phyloP scores from a whole-genome alignment of 2,888 invertebrate species.

The Merodon equestris region DNA sequence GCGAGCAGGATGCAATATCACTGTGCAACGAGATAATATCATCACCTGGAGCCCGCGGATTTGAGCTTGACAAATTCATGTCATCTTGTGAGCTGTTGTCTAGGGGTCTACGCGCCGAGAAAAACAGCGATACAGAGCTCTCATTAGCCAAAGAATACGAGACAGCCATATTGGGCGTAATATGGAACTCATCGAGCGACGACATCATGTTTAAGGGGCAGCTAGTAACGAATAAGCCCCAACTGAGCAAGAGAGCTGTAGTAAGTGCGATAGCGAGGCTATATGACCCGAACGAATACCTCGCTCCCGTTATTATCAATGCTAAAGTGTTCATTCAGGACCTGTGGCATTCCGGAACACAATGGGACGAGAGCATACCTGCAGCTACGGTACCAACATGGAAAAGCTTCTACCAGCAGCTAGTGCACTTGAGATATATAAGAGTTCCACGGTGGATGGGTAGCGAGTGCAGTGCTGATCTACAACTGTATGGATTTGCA shows the following conservation, averaged over 20 bases:
- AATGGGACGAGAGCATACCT: constrained; percentile 20
- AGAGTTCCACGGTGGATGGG: constrained; percentile 36
- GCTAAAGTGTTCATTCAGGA: constrained; percentile 23
- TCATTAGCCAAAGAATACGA: background rate
- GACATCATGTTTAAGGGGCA: constrained; percentile 7
- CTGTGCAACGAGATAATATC: background rate
- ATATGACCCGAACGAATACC: constrained; percentile 28
- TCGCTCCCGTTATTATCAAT: constrained; percentile 16
- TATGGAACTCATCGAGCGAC: constrained; percentile 8
- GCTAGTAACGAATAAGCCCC: background rate
- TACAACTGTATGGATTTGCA: constrained; percentile 51
- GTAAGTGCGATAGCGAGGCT: constrained; percentile 14
- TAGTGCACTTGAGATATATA: background rate
- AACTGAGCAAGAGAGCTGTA: constrained; percentile 10
- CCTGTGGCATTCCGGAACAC: constrained; percentile 14
- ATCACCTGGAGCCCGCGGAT: constrained; percentile 4
- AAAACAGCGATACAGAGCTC: background rate
- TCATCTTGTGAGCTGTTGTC: constrained; percentile 3
- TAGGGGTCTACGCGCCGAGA: background rate
- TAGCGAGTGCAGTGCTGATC: background rate
- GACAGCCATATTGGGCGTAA: constrained; percentile 1
- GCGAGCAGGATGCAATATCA: background rate
- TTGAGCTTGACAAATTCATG: constrained; percentile 12
- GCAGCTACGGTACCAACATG: background rate
- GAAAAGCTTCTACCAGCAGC: background rate